Conservation (phyloP, 2,888 invertebrate genomes). For the Galeruca laticollis region DNA sequence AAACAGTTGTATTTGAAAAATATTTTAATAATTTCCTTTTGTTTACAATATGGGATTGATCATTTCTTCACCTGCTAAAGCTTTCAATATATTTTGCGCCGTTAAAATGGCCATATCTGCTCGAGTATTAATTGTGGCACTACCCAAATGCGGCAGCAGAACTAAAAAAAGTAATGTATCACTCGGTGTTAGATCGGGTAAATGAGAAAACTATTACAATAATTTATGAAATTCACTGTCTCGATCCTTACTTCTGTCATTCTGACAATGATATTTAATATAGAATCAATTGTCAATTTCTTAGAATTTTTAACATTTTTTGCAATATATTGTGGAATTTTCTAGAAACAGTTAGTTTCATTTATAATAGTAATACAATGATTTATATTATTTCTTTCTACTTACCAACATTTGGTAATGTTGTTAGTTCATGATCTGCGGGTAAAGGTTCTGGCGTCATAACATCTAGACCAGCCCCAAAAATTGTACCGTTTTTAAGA, state of each 20-base stretch:
- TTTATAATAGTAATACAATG: too few relatives aligned
- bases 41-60: neutral
- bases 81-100: slow-evolving; percentile 83
- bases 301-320: too few relatives aligned
- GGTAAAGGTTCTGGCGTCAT: slow-evolving; percentile 92
- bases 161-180: slow-evolving; percentile 70
- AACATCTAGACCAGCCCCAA: slow-evolving; percentile 92
- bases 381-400: too few relatives aligned
- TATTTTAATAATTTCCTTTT: neutral
- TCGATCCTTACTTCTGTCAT: too few relatives aligned
- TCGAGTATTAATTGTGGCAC: slow-evolving; percentile 83
- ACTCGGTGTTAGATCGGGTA: too few relatives aligned
- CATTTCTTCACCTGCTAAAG: slow-evolving; percentile 79
- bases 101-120: slow-evolving; percentile 82
- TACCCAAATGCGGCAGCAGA: slow-evolving; percentile 88
- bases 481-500: slow-evolving; percentile 79
- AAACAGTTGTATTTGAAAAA: neutral
- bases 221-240: too few relatives aligned
- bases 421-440: slow-evolving; percentile 80
- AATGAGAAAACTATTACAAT: too few relatives aligned
- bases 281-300: too few relatives aligned
- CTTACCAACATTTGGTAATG: slow-evolving; percentile 85
- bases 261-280: too few relatives aligned
- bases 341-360: too few relatives aligned
- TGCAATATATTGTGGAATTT: too few relatives aligned